phyloP scores from a whole-genome alignment of 2,113 vertebrate genomes.

The Phylloscopus whistleri region DNA sequence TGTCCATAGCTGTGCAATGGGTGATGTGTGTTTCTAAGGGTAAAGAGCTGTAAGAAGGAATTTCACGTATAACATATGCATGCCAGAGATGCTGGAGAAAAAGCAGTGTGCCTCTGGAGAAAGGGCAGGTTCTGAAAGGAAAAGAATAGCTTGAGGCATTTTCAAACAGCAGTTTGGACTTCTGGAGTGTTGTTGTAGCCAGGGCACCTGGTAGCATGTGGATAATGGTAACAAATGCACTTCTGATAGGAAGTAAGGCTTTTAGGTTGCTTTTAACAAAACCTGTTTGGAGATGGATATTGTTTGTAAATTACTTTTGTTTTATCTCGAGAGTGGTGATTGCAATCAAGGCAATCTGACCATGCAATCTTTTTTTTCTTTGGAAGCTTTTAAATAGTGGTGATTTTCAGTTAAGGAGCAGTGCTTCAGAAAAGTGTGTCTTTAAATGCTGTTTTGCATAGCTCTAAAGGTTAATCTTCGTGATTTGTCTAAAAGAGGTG shows the following conservation, averaged over 20 bases:
- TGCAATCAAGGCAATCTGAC: background rate
- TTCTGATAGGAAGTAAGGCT: background rate
- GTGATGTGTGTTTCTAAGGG: background rate
- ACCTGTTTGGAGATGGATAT: background rate
- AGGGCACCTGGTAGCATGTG: background rate
- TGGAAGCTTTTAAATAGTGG: background rate
- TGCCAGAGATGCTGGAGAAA: background rate
- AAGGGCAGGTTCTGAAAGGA: background rate
- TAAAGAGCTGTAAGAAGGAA: background rate
- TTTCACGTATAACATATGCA: fast-evolving
- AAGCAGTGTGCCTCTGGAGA: background rate
- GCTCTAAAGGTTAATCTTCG: background rate
- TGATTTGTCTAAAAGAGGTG: background rate
- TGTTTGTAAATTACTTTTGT: background rate
- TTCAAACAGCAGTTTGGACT: background rate
- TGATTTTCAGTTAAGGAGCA: background rate
- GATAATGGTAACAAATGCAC: background rate
- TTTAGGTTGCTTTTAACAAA: background rate
- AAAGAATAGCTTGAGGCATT: background rate
- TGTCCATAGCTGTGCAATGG: background rate
- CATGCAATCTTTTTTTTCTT: background rate
- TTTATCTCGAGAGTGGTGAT: background rate
- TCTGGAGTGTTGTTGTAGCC: background rate
- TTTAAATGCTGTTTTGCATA: background rate
- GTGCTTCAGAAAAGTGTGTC: background rate